Percentiles rank a stretch among this genome's conserved stretches.
These are phyloP conservation scores for Lophochroa leadbeateri DNA, from an alignment of 2,113 vertebrate species.

Conservation along the genomic window DNA sequence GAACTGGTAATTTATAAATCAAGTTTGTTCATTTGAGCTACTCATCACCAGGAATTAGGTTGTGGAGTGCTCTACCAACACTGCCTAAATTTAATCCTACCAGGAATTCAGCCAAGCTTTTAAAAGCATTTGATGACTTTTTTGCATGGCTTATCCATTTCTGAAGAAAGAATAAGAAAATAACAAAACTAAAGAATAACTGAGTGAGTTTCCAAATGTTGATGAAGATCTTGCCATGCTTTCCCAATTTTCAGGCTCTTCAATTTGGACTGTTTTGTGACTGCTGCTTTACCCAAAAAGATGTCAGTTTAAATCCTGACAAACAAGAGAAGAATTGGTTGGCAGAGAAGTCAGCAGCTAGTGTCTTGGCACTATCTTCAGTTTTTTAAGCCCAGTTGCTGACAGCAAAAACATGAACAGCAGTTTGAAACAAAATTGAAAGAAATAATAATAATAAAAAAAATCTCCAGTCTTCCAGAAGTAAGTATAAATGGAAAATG, in stretches of 20 bases:
- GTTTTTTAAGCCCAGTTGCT: conserved; percentile 30
- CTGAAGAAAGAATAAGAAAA: neutral
- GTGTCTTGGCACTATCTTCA: conserved; percentile 12
- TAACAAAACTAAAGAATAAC: neutral
- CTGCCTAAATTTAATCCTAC: neutral
- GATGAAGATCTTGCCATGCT: conserved; percentile 2
- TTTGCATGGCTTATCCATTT: neutral
- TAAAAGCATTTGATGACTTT: neutral
- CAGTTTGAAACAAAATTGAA: neutral
- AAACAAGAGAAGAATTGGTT: conserved; percentile 45
- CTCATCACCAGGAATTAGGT: neutral
- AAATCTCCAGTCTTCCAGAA: neutral
- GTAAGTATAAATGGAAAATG: neutral
- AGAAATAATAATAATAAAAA: neutral
- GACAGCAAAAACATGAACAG: neutral
- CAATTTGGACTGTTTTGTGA: neutral
- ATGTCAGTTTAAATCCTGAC: conserved; percentile 16
- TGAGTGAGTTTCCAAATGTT: neutral
- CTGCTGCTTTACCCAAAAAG: neutral
- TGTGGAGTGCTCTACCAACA: neutral
- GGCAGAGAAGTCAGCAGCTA: neutral
- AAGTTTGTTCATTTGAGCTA: neutral
- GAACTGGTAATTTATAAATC: too few species aligned
- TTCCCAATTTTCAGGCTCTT: conserved; percentile 18
- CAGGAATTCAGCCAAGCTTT: neutral